phyloP scores from a whole-genome alignment of 2,797 vertebrate genomes.

The Scarus forsteni region DNA sequence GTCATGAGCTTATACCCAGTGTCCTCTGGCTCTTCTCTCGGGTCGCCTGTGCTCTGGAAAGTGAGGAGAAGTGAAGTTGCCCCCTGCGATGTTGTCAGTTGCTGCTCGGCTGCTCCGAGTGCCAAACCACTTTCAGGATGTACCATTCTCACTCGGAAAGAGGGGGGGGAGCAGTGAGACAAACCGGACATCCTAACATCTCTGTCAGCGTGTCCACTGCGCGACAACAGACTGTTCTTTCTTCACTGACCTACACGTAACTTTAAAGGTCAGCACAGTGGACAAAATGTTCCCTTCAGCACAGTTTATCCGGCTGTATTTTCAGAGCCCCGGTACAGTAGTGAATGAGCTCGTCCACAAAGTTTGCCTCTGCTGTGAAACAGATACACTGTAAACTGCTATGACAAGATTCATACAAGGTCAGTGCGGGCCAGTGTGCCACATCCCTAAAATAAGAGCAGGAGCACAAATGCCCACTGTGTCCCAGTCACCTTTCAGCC shows the following conservation, averaged over 20 bases:
- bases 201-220: conserved; percentile 17
- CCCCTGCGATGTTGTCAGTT: conserved; percentile 77
- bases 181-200: conserved; percentile 42
- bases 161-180: conserved; percentile 17
- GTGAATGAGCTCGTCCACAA: conserved; percentile 59
- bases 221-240: not conserved
- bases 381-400: conserved; percentile 39
- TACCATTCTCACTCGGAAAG: conserved; percentile 65
- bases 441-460: conserved; percentile 58
- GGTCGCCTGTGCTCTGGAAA: not conserved
- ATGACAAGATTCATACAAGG: conserved; percentile 52
- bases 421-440: conserved; percentile 41
- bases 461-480: conserved; percentile 26
- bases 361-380: conserved; percentile 46
- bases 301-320: not conserved
- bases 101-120: conserved; percentile 15
- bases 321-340: not conserved
- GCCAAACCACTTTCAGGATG: conserved; percentile 67
- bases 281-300: not conserved
- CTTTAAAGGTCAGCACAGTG: too few species aligned
- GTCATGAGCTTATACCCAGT: not conserved
- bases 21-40: not conserved
- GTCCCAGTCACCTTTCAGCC: conserved; percentile 37
- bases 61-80: conserved; percentile 40
- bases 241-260: fast-evolving